phyloP scores from a whole-genome alignment of 2,888 invertebrate genomes.

The Amblyjoppa proteus region DNA sequence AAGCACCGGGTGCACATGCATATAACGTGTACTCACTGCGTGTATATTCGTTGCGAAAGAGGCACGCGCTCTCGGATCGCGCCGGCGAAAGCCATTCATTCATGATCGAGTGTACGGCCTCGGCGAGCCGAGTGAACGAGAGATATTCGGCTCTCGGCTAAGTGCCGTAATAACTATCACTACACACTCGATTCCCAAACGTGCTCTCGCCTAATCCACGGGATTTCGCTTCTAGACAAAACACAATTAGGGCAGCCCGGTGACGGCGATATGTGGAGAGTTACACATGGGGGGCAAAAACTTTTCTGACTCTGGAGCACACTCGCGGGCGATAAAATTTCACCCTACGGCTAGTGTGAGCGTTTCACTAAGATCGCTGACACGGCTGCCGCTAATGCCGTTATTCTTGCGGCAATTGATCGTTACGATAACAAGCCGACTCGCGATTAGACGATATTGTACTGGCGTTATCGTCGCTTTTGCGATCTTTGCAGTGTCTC shows the following conservation, averaged over 20 bases:
- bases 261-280: conserved; percentile 37
- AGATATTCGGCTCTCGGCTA: conserved; percentile 55
- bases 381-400: conserved; percentile 35
- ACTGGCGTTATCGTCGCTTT: neutral
- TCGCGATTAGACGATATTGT: neutral
- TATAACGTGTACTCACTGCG: conserved; percentile 23
- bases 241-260: conserved; percentile 68
- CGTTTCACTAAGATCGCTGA: conserved; percentile 28
- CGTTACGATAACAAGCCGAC: neutral
- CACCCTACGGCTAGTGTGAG: conserved; percentile 31
- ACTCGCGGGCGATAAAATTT: conserved; percentile 66
- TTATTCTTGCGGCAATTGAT: neutral
- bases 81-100: conserved; percentile 53
- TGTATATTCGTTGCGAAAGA: conserved; percentile 55
- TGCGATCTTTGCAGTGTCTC: conserved; percentile 3
- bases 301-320: conserved; percentile 39
- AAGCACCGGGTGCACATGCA: conserved; percentile 61
- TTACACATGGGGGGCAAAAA: conserved; percentile 7
- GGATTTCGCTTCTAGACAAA: conserved; percentile 71
- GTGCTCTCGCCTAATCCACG: conserved; percentile 70
- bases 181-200: conserved; percentile 50
- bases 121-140: conserved; percentile 46
- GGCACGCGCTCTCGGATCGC: conserved; percentile 44
- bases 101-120: conserved; percentile 60
- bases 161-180: conserved; percentile 53